These are phyloP conservation scores for Aplodontia rufa DNA, from an alignment of 2,113 vertebrate genomes.

Conservation along the genomic window DNA sequence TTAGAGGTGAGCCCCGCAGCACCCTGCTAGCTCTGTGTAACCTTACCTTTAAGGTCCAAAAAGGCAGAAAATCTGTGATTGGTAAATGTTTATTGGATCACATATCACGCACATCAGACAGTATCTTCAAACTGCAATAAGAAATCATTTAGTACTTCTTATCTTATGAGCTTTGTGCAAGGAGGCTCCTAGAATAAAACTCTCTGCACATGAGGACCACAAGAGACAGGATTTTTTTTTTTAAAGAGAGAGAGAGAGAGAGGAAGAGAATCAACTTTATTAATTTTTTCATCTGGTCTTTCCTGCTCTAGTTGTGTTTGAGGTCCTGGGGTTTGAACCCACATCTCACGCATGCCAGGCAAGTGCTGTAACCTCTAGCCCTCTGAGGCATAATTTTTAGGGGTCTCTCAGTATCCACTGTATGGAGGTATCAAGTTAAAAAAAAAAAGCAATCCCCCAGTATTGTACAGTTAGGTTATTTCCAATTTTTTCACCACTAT, in stretches of 20 bases:
- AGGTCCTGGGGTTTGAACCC: no score
- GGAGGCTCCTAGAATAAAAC: neutral
- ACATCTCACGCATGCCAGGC: no score
- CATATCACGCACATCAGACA: neutral
- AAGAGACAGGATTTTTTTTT: neutral
- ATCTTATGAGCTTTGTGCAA: neutral
- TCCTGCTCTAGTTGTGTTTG: no score
- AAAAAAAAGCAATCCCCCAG: neutral
- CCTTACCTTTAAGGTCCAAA: conserved; percentile 17
- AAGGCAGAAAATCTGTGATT: neutral
- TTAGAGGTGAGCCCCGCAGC: no score
- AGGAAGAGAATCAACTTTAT: no score
- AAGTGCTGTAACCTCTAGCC: no score
- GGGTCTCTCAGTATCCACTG: neutral
- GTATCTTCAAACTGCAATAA: neutral
- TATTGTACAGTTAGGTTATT: neutral
- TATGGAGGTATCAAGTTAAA: neutral
- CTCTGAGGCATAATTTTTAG: neutral
- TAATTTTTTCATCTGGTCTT: neutral
- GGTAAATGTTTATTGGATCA: neutral
- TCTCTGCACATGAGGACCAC: neutral
- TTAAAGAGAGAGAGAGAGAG: no score
- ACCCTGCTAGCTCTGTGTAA: no score
- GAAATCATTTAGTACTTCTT: neutral
- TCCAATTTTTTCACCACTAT: neutral